These are phyloP conservation scores for Tupaia chinensis DNA, from an alignment of 2,113 vertebrate genomes.

Conservation along the genomic window DNA sequence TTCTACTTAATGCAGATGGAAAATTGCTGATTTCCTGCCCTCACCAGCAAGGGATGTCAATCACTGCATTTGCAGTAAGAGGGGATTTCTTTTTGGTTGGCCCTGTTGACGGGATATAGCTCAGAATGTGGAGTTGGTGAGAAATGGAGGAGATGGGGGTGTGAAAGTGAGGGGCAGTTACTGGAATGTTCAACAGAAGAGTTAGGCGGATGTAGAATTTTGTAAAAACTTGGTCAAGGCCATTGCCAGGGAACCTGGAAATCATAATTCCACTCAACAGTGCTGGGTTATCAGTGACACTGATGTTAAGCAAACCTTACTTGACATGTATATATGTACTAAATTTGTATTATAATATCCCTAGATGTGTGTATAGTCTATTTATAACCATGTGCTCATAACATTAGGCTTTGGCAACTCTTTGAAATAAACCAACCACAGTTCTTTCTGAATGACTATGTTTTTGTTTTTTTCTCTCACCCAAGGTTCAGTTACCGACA, in stretches of 20 bases:
- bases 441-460: constrained; percentile 35
- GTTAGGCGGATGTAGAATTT: background rate
- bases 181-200: background rate
- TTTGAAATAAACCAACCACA: constrained; percentile 52
- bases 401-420: constrained; percentile 42
- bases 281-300: constrained; percentile 61
- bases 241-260: constrained; percentile 56
- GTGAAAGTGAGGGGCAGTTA: background rate
- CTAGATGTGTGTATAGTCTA: constrained; percentile 49
- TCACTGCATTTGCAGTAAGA: constrained; percentile 65
- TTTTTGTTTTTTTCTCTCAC: constrained; percentile 65
- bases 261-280: constrained; percentile 58
- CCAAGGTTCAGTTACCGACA: constrained; percentile 97
- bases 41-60: constrained; percentile 74
- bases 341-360: constrained; percentile 71
- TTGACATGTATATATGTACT: constrained; percentile 8
- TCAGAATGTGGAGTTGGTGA: background rate
- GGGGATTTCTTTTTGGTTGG: constrained; percentile 62
- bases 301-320: constrained; percentile 69
- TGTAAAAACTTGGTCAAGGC: constrained; percentile 37
- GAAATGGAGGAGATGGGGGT: background rate
- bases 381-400: constrained; percentile 35
- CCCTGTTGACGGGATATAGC: constrained; percentile 19
- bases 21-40: constrained; percentile 81
- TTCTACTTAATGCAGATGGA: constrained; percentile 83